Evolutionary conservation across 2,888 invertebrate species (phyloP).

Genomic region (Trachelus iudaicus): DNA sequence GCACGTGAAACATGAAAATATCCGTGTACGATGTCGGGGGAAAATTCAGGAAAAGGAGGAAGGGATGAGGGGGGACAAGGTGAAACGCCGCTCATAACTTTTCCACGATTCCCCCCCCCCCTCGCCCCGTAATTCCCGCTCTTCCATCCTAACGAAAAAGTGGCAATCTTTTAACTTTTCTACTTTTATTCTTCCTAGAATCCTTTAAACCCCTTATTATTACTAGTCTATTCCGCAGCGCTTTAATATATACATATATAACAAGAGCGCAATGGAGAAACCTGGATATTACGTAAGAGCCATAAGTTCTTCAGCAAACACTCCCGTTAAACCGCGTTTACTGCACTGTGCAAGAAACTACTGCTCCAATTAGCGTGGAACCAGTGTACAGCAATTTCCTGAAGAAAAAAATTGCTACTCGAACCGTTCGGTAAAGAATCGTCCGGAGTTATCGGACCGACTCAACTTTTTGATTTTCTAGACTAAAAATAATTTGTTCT

Average conservation of each 20-base stretch:
- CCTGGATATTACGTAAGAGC: neutral
- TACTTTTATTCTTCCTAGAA: neutral
- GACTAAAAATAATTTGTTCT: neutral
- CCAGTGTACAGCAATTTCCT: neutral
- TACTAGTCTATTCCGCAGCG: neutral
- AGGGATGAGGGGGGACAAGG: too few species aligned
- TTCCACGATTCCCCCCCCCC: neutral
- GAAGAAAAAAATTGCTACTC: neutral
- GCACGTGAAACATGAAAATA: neutral
- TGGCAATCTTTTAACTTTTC: neutral
- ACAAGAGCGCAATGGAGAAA: neutral
- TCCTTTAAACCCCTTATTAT: neutral
- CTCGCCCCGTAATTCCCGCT: neutral
- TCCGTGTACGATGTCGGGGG: neutral
- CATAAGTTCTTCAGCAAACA: neutral
- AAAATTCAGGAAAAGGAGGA: neutral
- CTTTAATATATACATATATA: neutral
- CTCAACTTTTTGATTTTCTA: neutral
- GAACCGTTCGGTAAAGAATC: neutral
- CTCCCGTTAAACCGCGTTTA: neutral
- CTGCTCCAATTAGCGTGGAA: neutral
- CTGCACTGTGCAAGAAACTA: neutral
- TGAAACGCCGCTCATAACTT: neutral
- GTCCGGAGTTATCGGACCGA: neutral
- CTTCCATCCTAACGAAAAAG: neutral